Conservation (phyloP, 2,113 vertebrate genomes). For the Trogon surrucura region DNA sequence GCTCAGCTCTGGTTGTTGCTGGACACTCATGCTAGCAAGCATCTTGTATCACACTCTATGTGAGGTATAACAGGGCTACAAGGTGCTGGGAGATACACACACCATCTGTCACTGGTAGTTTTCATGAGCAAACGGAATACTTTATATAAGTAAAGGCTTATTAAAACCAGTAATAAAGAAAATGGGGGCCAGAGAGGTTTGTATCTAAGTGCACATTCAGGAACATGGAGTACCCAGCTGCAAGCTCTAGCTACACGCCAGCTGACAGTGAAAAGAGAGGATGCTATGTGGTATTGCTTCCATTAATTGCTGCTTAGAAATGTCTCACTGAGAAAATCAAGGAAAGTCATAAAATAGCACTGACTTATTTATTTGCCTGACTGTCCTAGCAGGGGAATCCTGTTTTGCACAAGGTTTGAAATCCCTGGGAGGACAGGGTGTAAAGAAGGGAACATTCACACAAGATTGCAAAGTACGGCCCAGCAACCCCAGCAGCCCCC, state of each 20-base stretch:
- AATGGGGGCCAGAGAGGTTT: neutral
- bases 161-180: neutral
- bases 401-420: neutral
- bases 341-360: neutral
- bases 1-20: neutral
- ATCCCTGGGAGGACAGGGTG: neutral
- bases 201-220: neutral
- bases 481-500: neutral
- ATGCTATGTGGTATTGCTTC: neutral
- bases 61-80: neutral
- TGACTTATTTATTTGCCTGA: neutral
- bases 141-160: neutral
- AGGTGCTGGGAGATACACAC: neutral
- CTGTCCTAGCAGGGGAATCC: neutral
- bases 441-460: neutral
- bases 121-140: neutral
- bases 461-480: neutral
- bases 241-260: neutral
- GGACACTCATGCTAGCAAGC: neutral
- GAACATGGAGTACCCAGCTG: neutral
- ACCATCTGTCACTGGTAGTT: neutral
- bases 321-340: constrained; percentile 1
- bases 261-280: neutral
- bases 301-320: constrained; percentile 1
- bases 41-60: neutral